Percentiles rank a stretch among this genome's conserved stretches.
These are phyloP conservation scores for Halichoerus grypus DNA, from an alignment of 2,113 vertebrate species.

Conservation along the genomic window DNA sequence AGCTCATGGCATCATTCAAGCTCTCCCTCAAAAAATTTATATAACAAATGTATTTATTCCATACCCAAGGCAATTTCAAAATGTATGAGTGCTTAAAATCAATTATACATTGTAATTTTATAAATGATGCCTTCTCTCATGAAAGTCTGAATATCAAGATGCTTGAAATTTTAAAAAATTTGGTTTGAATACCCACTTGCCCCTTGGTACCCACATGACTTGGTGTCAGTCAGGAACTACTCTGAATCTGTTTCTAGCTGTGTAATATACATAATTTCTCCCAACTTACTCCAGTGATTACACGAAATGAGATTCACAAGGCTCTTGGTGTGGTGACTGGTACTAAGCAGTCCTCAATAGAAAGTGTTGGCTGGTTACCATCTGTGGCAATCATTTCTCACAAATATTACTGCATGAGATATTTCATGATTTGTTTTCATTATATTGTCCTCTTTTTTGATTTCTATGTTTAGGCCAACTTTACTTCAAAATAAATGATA, in stretches of 20 bases:
- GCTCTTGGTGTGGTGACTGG: background rate
- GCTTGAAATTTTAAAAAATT: background rate
- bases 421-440: background rate
- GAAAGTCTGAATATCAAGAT: background rate
- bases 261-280: background rate
- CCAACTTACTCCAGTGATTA: background rate
- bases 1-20: background rate
- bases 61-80: background rate
- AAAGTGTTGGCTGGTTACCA: background rate
- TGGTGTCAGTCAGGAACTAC: background rate
- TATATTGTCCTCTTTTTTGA: background rate
- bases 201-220: background rate
- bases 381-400: background rate
- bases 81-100: background rate
- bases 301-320: background rate
- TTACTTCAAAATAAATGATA: background rate
- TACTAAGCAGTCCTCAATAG: background rate
- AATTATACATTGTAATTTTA: background rate
- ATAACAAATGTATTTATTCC: background rate
- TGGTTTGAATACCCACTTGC: background rate
- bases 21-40: background rate
- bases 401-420: background rate
- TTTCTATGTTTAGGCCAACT: background rate
- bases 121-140: background rate
- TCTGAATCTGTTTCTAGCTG: background rate